Percentiles rank a stretch among this genome's conserved stretches.
Conservation (phyloP, 1,140 invertebrate species). For the Drosophila parvula region DNA sequence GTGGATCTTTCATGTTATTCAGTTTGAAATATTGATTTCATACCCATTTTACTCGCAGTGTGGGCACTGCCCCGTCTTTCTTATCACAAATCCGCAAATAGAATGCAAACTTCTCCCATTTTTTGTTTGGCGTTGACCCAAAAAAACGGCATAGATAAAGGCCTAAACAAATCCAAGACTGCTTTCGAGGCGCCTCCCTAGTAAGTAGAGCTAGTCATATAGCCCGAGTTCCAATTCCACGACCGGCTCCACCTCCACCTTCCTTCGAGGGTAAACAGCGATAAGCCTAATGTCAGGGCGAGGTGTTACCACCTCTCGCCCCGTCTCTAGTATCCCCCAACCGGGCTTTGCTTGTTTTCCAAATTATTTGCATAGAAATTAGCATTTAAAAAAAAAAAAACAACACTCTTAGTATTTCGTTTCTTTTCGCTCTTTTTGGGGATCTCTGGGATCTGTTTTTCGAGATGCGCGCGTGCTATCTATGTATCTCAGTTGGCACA, state of each 20-base stretch:
- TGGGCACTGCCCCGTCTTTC: slow-evolving; percentile 1
- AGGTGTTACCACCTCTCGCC: slow-evolving; percentile 47
- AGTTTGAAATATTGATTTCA: not conserved
- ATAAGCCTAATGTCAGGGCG: slow-evolving; percentile 67
- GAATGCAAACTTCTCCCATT: slow-evolving; percentile 49
- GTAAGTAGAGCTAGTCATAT: slow-evolving; percentile 27
- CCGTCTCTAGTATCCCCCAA: not conserved
- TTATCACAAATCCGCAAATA: slow-evolving; percentile 55
- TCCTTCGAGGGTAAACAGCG: slow-evolving; percentile 50
- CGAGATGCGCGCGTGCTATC: slow-evolving; percentile 59
- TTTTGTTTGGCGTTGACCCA: slow-evolving; percentile 50
- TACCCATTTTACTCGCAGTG: not conserved
- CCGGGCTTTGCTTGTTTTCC: slow-evolving; percentile 45
- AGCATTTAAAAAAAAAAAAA: slow-evolving; percentile 68
- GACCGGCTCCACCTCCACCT: slow-evolving; percentile 19
- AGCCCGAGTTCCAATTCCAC: slow-evolving; percentile 3
- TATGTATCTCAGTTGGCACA: slow-evolving; percentile 57
- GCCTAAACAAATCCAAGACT: slow-evolving; percentile 47
- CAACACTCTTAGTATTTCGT: slow-evolving; percentile 43
- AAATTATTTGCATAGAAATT: slow-evolving; percentile 79
- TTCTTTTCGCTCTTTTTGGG: slow-evolving; percentile 31
- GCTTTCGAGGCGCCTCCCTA: slow-evolving; percentile 22
- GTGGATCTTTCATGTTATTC: not conserved
- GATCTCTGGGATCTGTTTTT: slow-evolving; percentile 35
- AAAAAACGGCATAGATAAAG: slow-evolving; percentile 59